Percentiles rank a stretch among this genome's conserved stretches.
Evolutionary conservation across 1,140 invertebrate genomes (phyloP).

Genomic region (Drosophila sp.): DNA sequence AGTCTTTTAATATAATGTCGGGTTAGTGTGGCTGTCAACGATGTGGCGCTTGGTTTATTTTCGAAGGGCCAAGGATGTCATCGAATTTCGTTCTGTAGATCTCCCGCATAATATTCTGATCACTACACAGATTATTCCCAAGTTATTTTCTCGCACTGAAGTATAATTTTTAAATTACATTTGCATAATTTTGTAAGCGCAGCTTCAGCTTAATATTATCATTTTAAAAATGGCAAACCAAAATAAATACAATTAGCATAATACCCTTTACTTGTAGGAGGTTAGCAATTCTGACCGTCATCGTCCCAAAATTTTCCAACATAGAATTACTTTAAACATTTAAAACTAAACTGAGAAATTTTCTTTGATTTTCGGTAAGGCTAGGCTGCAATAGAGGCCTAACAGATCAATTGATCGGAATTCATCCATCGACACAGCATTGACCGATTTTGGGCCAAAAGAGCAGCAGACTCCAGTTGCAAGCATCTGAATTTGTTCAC

Average conservation of each 20-base stretch:
- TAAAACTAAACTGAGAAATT: constrained; percentile 30
- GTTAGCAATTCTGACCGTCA: not conserved
- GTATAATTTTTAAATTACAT: not conserved
- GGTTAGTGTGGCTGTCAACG: too few species aligned
- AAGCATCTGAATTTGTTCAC: constrained; percentile 41
- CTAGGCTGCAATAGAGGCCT: not conserved
- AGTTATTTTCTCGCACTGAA: not conserved
- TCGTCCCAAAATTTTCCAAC: constrained; percentile 2
- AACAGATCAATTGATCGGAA: constrained; percentile 45
- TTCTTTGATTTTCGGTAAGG: constrained; percentile 1
- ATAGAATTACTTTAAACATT: constrained; percentile 21
- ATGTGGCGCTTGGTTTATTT: too few species aligned
- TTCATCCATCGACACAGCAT: constrained; percentile 58
- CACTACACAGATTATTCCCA: not conserved
- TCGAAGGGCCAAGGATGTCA: too few species aligned
- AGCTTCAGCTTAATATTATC: not conserved
- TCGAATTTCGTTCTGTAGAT: not conserved
- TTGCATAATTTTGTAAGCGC: too few species aligned
- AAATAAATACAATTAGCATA: not conserved
- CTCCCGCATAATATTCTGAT: not conserved
- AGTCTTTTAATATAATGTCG: too few species aligned
- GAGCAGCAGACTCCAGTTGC: constrained; percentile 47
- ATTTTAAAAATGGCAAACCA: constrained; percentile 4
- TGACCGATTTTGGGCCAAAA: constrained; percentile 54
- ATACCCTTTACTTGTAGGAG: constrained; percentile 7